Evolutionary conservation across 2,113 vertebrate genomes (phyloP).

Genomic region (Tragelaphus strepsiceros): DNA sequence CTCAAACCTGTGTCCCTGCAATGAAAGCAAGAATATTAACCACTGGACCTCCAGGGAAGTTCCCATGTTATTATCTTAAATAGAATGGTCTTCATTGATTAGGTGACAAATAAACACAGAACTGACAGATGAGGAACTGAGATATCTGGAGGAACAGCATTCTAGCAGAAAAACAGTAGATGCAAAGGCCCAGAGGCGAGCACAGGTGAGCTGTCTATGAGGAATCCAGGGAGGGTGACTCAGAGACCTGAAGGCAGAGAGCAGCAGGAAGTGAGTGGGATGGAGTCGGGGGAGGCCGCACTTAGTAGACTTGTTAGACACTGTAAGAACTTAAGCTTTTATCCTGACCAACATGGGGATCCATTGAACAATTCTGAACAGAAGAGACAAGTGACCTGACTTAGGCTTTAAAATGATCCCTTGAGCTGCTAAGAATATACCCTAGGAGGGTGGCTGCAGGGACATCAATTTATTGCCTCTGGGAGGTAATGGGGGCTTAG

Average conservation of each 20-base stretch:
- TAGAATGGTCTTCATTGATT: neutral
- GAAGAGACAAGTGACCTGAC: neutral
- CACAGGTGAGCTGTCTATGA: neutral
- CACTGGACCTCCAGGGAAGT: neutral
- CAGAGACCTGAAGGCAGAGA: neutral
- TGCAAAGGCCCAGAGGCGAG: neutral
- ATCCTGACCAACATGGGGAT: neutral
- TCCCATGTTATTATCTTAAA: neutral
- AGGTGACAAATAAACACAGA: neutral
- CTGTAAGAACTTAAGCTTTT: neutral
- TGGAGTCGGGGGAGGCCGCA: fast-evolving
- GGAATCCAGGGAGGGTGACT: neutral
- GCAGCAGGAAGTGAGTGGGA: neutral
- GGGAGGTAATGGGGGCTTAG: neutral
- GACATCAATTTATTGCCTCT: neutral
- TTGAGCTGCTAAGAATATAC: neutral
- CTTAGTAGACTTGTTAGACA: neutral
- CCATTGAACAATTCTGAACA: neutral
- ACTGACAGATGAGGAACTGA: neutral
- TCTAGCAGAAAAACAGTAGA: neutral
- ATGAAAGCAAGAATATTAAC: neutral
- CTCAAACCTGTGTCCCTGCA: neutral
- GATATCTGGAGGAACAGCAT: neutral
- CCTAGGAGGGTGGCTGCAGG: neutral
- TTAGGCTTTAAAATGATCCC: neutral